phyloP scores from a whole-genome alignment of 1,140 invertebrate species.

The Helicoverpa zea region DNA sequence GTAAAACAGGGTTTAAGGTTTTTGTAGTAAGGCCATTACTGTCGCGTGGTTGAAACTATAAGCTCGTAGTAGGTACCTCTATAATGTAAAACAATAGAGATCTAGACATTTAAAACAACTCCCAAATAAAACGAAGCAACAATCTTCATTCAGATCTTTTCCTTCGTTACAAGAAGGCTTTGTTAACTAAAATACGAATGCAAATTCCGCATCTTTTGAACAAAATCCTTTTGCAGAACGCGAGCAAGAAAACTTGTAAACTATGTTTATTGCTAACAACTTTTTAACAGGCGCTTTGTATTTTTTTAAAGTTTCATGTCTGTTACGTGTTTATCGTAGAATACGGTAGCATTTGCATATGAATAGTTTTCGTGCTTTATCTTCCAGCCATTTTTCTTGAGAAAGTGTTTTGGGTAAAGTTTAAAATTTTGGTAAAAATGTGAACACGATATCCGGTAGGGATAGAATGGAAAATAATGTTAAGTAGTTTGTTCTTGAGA shows the following conservation, averaged over 20 bases:
- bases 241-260: constrained; percentile 20
- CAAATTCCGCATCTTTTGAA: constrained; percentile 24
- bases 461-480: background rate
- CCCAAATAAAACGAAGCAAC: constrained; percentile 7
- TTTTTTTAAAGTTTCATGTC: constrained; percentile 3
- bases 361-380: constrained; percentile 11
- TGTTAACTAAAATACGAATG: constrained; percentile 22
- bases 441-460: background rate
- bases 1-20: too few species aligned
- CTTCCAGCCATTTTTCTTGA: background rate
- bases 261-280: constrained; percentile 29
- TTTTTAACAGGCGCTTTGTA: constrained; percentile 24
- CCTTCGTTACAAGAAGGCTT: background rate
- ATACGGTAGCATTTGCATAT: background rate
- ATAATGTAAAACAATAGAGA: too few species aligned
- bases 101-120: background rate
- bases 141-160: background rate
- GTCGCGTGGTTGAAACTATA: too few species aligned
- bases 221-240: constrained; percentile 8
- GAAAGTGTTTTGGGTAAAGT: background rate
- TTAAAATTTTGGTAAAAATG: background rate
- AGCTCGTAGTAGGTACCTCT: too few species aligned
- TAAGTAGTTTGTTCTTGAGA: too few species aligned
- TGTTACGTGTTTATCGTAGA: background rate
- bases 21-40: too few species aligned